Conservation (phyloP, 2,888 invertebrate species). For the Seira ritae region DNA sequence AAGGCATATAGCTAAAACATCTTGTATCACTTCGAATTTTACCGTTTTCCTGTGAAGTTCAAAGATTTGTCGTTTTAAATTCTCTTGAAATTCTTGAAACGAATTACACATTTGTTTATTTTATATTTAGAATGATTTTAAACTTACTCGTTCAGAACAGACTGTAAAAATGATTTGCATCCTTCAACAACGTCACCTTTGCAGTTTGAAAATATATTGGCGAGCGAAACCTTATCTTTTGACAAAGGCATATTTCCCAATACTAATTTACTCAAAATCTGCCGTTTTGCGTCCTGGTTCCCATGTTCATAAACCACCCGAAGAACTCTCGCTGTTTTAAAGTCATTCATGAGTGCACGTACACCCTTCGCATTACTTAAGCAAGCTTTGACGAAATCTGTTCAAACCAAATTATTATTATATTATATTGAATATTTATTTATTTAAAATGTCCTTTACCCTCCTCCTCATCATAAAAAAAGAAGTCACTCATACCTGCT, state of each 20-base stretch:
- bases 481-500: too few relatives aligned
- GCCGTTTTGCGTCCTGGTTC: constrained; percentile 29
- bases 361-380: constrained; percentile 46
- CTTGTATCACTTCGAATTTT: constrained; percentile 35
- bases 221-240: not conserved
- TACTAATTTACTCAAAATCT: constrained; percentile 31
- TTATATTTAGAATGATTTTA: too few relatives aligned
- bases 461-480: too few relatives aligned
- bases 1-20: constrained; percentile 36
- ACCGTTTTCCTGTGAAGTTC: constrained; percentile 24
- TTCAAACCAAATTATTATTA: too few relatives aligned
- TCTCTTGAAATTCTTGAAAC: too few relatives aligned
- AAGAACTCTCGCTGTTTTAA: constrained; percentile 34
- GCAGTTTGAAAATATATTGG: constrained; percentile 37
- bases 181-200: constrained; percentile 43
- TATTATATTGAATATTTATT: too few relatives aligned
- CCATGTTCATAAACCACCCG: constrained; percentile 24
- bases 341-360: constrained; percentile 22
- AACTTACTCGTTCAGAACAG: constrained; percentile 31
- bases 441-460: too few relatives aligned
- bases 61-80: too few relatives aligned
- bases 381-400: constrained; percentile 41
- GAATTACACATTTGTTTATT: too few relatives aligned
- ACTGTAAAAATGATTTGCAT: constrained; percentile 42
- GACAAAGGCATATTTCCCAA: constrained; percentile 39